Evolutionary conservation across 2,113 vertebrate species (phyloP).

Genomic region (Macquaria australasica): DNA sequence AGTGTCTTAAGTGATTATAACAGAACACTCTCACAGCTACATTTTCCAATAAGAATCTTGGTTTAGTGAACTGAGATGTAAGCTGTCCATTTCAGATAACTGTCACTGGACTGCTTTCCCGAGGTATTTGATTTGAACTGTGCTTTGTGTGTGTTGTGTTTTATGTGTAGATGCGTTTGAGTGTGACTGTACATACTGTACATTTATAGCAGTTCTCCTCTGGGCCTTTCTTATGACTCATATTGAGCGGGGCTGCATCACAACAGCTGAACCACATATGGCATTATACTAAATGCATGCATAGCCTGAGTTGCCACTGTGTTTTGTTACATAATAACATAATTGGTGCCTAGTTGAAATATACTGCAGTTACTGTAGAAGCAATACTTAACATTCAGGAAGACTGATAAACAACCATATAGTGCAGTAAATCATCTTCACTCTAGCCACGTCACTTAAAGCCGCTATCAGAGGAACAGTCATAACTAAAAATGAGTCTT

Average conservation of each 20-base stretch:
- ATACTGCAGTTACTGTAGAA: neutral
- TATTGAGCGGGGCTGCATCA: neutral
- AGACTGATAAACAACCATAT: neutral
- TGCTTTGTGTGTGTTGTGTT: neutral
- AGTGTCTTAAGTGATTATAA: neutral
- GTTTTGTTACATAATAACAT: constrained; percentile 8
- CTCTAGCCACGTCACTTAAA: constrained; percentile 57
- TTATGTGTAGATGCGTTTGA: neutral
- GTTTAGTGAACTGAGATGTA: neutral
- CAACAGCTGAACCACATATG: constrained; percentile 31
- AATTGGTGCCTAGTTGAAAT: neutral
- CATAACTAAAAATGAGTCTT: neutral
- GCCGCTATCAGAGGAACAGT: constrained; percentile 16
- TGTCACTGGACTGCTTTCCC: neutral
- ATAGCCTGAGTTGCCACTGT: neutral
- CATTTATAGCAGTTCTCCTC: constrained; percentile 1
- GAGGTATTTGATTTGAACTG: neutral
- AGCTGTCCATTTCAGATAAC: neutral
- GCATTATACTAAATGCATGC: constrained; percentile 10
- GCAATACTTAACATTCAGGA: neutral
- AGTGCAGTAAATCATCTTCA: neutral
- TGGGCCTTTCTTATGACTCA: constrained; percentile 44
- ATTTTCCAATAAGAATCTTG: neutral
- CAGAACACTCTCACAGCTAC: neutral
- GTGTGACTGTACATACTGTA: neutral